Percentiles rank a stretch among this genome's conserved stretches.
Evolutionary conservation across 2,113 vertebrate genomes (phyloP).

Genomic region (Brachypteracias leptosomus): DNA sequence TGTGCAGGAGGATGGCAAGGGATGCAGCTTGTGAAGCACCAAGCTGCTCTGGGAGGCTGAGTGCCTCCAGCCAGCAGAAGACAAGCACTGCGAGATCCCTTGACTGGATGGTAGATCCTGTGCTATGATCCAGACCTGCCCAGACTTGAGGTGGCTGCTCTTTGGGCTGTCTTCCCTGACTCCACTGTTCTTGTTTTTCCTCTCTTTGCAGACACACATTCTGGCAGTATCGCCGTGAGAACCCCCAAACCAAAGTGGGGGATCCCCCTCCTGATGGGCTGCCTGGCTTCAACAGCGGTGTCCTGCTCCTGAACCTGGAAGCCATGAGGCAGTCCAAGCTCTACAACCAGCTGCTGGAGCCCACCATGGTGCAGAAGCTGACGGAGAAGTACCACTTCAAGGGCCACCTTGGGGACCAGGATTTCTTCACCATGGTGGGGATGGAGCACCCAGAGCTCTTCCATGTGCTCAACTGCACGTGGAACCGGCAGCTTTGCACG

Average conservation of each 20-base stretch:
- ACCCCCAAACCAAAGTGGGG: constrained; percentile 87
- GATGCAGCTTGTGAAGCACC: background rate
- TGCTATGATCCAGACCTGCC: background rate
- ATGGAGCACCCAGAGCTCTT: constrained; percentile 95
- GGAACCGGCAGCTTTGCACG: constrained; percentile 96
- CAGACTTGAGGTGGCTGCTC: background rate
- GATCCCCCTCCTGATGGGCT: constrained; percentile 88
- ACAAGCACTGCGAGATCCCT: background rate
- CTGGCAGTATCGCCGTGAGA: constrained; percentile 96
- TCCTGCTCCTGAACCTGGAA: constrained; percentile 89
- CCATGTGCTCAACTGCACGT: constrained; percentile 86
- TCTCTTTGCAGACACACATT: constrained; percentile 86
- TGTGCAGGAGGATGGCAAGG: background rate
- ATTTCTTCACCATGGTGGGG: constrained; percentile 97
- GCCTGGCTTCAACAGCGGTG: constrained; percentile 95
- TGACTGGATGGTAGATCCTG: background rate
- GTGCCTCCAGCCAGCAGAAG: background rate
- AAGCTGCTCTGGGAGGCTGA: background rate
- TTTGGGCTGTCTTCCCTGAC: background rate
- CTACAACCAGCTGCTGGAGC: constrained; percentile 88
- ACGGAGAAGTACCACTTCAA: constrained; percentile 90
- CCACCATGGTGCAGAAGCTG: constrained; percentile 78
- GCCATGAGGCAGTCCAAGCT: constrained; percentile 89
- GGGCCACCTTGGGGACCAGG: constrained; percentile 96
- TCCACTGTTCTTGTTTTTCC: background rate